Base-by-base conservation (phyloP, 2,888 invertebrate genomes). In the Macrosoma leucophasiata region DNA sequence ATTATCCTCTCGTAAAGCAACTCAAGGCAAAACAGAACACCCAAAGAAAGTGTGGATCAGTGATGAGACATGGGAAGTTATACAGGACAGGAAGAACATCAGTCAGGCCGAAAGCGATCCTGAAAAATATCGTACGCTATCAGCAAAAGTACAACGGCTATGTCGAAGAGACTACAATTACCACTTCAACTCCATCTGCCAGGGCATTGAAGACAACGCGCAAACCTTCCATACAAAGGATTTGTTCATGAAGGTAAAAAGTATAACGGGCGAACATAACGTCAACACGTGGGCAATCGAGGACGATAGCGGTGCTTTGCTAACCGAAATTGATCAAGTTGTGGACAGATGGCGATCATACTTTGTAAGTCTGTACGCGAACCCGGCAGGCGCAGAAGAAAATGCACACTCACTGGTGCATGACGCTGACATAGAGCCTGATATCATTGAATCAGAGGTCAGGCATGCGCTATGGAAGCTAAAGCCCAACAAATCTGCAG, bases 121-220 rank as follows among this genome's bases (percentile, higher is more conserved):
- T n/a, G n/a, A n/a, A n/a, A n/a, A n/a, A n/a, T n/a, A n/a, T n/a
- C n/a, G n/a, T n/a, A n/a, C n/a, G n/a, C n/a, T 29, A n/a, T 19
- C 19, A n/a, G 29, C 29, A 7, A 29, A 15, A 23, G 27, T 15
- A 10, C 21, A 14, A 13, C 21, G 17, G n/a, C 4, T 25, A 4
- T 4, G 19, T 8, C 11, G n/a, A 10, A 8, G 14, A 13, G 11
- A 18, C 13, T 17, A 15, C 13, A 13, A 4, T 13, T 32, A 25
- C 25, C 8, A 10, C 10, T 13, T 19, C 10, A 32, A 25, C 19
- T 18, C 19, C 4, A 29, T 29, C 7, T 29, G 29, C 2, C 6
- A 29, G 8, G 19, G 9, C 17, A 18, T 18, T 18, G 18, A 29
- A 13, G 10, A 17, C 9, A 10, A 29, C 10, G 19, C 19, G 3